phyloP scores from a whole-genome alignment of 2,888 invertebrate genomes.

The Ashinkailepas kermadecensis region DNA sequence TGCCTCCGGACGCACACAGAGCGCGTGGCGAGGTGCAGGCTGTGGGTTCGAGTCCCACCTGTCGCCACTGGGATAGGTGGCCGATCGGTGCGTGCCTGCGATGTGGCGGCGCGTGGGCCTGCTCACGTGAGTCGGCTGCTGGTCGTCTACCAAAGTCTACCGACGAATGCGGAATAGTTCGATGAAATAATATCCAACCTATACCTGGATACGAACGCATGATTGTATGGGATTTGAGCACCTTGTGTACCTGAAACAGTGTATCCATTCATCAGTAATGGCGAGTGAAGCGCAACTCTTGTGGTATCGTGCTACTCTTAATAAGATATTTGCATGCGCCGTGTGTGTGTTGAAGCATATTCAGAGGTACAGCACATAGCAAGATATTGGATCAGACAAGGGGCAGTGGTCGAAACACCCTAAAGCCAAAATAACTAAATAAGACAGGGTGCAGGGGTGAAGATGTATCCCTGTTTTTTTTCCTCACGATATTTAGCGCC shows the following conservation, averaged over 20 bases:
- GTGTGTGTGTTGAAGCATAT: neutral
- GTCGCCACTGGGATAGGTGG: too few species aligned
- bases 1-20: too few species aligned
- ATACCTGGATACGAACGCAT: neutral
- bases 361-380: too few species aligned
- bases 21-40: too few species aligned
- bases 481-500: too few species aligned
- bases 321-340: neutral
- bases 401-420: too few species aligned
- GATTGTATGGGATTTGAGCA: neutral
- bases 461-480: too few species aligned
- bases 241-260: neutral
- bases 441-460: too few species aligned
- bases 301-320: neutral
- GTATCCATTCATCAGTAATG: too few species aligned
- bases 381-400: too few species aligned
- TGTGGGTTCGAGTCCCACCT: too few species aligned
- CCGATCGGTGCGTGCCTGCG: neutral
- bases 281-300: neutral
- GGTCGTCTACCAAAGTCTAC: neutral
- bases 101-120: neutral
- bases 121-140: neutral
- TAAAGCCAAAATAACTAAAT: too few species aligned
- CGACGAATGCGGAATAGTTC: neutral
- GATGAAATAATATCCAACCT: neutral